Evolutionary conservation across 2,113 vertebrate genomes (phyloP), one percentile per base, ranked within the genome.

Genomic region (Varanus salvator): DNA sequence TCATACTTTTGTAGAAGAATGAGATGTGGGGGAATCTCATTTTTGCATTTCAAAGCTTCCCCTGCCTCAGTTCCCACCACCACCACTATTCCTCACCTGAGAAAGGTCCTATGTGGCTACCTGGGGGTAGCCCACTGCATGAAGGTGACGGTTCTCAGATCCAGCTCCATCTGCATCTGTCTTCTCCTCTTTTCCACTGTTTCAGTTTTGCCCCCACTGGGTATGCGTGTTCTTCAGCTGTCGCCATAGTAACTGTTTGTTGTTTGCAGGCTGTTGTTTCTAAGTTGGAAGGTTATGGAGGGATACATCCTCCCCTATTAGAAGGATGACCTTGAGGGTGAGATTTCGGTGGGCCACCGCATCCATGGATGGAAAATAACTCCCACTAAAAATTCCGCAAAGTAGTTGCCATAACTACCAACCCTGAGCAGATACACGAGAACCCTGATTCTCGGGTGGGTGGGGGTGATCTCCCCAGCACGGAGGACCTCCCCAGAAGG

Each of bases 171-270:
- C 8, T 3, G 64, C 31, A 3, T 6, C n/a, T 69, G 66, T 2
- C 12, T 6, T 8, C 27, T 1, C 6, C 23, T 11, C 1, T 19
- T 64, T 19, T 11, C 74, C 48, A 78, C 80, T 38, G 25, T 44
- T 48, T 54, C 1, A 11, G 29, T 44, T 60, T 38, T 54, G 31
- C 72, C 87, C 60, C 60, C 71, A 60, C 80, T n/a, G 34, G n/a
- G 38, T 44, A 57, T 14, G 31, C 34, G 44, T 21, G 11, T 82
- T 64, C 60, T 64, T 54, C 85, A 52, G 6, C 85, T 23, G 86
- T 91, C 64, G 11, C 80, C 90, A 84, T 87, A 69, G 90, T 57
- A 71, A 87, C 80, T 71, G 57, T 66, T 74, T 31, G n/a, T 83
- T 48, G 8, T 31, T n/a, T 71, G 50, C 66, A 29, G 8, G 8